Evolutionary conservation across 2,888 invertebrate species (phyloP), one percentile per base, ranked within the genome.

Genomic region (Ophioninae sp.): DNA sequence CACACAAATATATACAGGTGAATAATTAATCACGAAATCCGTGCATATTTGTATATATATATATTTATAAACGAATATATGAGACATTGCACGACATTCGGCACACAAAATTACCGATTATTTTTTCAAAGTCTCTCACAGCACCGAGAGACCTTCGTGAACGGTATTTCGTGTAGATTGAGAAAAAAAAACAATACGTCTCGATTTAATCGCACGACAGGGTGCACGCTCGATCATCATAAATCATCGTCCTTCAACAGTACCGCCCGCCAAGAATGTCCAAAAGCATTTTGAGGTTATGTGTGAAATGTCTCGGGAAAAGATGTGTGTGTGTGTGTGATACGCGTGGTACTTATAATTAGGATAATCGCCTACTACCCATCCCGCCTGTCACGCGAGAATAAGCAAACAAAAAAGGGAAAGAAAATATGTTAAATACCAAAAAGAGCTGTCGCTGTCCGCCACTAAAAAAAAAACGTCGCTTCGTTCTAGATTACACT

Each of bases 401-500:
- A 67, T 17, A 20, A 37, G 39, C 3, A 10, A 63, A 56, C 23
- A 39, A 65, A 72, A 51, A 13, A 74, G 39, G 61, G 10, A 61
- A 41, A 51, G 68, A 6, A 69, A 58, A 56, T 69, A 8, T 30
- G 41, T 61, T 37, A 63, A 78, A 63, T 69, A 63, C 44, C 51
- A 64, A 51, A 71, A 67, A 59, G 59, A 65, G 56, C 58, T 59
- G 68, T 71, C 76, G 61, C 22, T 61, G 67, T 74, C 77, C 74
- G 63, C 80, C 68, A 78, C 68, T 68, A 44, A 58, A 51, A 30
- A 30, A 30, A 30, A 30, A 30, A 30, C 3, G 51, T 44, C 73
- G 83, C 73, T 77, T 81, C 74, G 69, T 80, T 74, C n/a, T 77
- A 83, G 77, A 64, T 63, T 76, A 79, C 67, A 22, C 41, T 61